phyloP scores from a whole-genome alignment of 2,113 vertebrate species.

The Peromyscus maniculatus region DNA sequence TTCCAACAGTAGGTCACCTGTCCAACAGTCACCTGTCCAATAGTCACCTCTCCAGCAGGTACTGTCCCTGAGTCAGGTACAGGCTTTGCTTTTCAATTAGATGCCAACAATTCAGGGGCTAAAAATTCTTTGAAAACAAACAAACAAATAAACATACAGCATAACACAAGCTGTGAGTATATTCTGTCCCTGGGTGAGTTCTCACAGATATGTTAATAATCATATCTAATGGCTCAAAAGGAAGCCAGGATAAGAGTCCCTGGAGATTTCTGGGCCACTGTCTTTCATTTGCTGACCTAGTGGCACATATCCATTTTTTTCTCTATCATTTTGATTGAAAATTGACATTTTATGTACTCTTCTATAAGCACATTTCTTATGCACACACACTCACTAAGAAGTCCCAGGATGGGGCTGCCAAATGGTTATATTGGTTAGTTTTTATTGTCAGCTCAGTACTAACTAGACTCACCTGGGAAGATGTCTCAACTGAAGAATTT shows the following conservation, averaged over 20 bases:
- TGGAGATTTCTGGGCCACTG: neutral
- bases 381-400: neutral
- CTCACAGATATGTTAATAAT: neutral
- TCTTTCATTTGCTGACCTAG: slow-evolving; percentile 23
- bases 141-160: neutral
- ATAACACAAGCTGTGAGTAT: neutral
- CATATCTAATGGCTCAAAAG: neutral
- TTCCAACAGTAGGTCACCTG: neutral
- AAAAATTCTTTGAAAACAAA: neutral
- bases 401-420: neutral
- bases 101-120: too few species aligned
- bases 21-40: neutral
- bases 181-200: neutral
- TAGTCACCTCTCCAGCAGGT: neutral
- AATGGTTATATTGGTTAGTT: neutral
- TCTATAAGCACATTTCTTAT: neutral
- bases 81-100: neutral
- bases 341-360: neutral
- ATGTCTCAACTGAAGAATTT: neutral
- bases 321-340: neutral
- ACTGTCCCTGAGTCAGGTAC: neutral
- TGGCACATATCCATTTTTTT: neutral
- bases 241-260: neutral
- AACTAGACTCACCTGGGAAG: neutral
- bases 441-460: neutral